These are phyloP conservation scores for Scaptomyza caliginosa DNA, from an alignment of 2,888 invertebrate genomes.

Conservation along the genomic window DNA sequence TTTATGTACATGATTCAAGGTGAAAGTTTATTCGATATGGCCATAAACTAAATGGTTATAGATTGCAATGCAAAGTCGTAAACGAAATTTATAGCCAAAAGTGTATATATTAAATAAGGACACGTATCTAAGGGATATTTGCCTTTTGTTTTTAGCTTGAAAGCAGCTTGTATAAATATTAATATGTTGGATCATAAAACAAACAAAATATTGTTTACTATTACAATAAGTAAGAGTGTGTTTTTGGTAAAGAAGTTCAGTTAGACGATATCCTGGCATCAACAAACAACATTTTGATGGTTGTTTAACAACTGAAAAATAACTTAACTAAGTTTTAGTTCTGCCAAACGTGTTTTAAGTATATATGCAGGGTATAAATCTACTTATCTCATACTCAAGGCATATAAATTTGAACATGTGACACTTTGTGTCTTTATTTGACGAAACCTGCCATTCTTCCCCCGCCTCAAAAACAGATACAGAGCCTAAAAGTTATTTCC, in stretches of 20 bases:
- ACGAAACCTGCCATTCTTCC: not conserved
- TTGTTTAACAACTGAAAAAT: too few relatives aligned
- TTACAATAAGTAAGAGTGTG: not conserved
- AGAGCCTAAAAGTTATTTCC: slow-evolving; percentile 22
- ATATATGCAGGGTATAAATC: not conserved
- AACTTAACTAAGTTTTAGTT: too few relatives aligned
- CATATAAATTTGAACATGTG: slow-evolving; percentile 15
- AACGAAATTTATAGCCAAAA: slow-evolving; percentile 1
- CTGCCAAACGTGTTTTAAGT: not conserved
- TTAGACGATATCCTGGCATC: not conserved
- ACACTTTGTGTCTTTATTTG: slow-evolving; percentile 19
- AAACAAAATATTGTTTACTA: not conserved
- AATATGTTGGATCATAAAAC: not conserved
- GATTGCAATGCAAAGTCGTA: not conserved
- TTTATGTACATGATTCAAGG: slow-evolving; percentile 2
- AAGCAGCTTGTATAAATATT: slow-evolving; percentile 15
- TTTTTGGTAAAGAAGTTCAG: not conserved
- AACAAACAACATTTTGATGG: too few relatives aligned
- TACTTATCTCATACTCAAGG: not conserved
- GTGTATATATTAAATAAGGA: not conserved
- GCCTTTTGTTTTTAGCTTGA: not conserved
- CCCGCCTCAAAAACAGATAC: not conserved
- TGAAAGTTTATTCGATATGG: not conserved
- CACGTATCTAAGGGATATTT: not conserved
- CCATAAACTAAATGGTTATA: not conserved